Conservation (phyloP, 2,888 invertebrate species). For the Cataglyphis cursor region DNA sequence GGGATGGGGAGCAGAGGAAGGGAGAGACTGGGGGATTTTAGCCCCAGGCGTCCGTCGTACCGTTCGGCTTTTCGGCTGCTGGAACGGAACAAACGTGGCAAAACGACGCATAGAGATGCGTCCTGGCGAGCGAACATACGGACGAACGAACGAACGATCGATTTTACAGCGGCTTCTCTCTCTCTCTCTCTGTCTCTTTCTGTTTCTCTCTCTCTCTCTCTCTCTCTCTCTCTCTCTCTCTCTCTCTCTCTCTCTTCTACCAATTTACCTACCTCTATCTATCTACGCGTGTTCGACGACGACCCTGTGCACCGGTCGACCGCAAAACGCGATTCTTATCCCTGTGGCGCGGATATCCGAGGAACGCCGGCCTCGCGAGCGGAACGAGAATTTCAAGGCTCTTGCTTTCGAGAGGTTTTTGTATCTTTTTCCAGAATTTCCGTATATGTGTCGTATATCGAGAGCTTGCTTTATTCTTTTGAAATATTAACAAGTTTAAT, state of each 20-base stretch:
- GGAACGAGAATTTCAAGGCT: background rate
- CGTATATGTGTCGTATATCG: too few species aligned
- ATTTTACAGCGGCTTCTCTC: conserved; percentile 67
- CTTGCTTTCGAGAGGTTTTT: background rate
- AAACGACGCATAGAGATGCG: conserved; percentile 29
- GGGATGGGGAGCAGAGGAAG: background rate
- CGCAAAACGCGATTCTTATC: conserved; percentile 49
- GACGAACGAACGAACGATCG: conserved; percentile 66
- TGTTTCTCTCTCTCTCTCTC: too few species aligned
- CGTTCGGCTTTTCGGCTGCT: conserved; percentile 38
- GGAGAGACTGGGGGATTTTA: conserved; percentile 17
- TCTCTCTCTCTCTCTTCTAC: conserved; percentile 13
- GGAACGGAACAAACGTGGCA: conserved; percentile 60
- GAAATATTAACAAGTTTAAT: too few species aligned
- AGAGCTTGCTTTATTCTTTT: too few species aligned
- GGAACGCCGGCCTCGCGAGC: background rate
- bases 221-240: too few species aligned
- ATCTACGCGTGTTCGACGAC: conserved; percentile 57
- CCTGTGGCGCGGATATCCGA: background rate
- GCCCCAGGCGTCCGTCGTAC: conserved; percentile 9
- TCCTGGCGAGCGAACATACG: background rate
- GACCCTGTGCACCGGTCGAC: conserved; percentile 41
- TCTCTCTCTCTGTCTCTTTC: conserved; percentile 33
- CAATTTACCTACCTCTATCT: background rate
- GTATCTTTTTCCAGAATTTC: background rate